Base-by-base conservation (phyloP, 2,888 invertebrate species). In the Herminia tarsipennalis region DNA sequence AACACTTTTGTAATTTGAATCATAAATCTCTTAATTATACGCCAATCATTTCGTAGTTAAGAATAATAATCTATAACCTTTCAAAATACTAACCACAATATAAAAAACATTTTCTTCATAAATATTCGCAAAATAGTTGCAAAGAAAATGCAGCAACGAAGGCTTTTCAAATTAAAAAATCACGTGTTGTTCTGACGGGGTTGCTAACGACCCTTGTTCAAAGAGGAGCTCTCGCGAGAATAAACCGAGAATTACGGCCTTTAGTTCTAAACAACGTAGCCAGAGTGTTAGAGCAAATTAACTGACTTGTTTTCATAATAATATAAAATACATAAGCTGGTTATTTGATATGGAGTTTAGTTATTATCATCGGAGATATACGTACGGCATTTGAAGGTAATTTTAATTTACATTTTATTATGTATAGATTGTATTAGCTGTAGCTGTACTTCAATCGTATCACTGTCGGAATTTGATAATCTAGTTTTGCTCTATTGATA, bases 121-220 rank as follows among this genome's bases (percentile, higher is more conserved):
- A 37, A 48, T 37, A 50, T 50, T 48, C 46, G 34, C 28, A 40
- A 32, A 18, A 25, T 47, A 32, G 24, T 12, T 20, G 36, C 34
- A 35, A 66, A 50, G 38, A 50, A 52, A 58, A 66, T 52, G 59
- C 57, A 50, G 50, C 37, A 45, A 46, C 36, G 35, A 55, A 56
- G 50, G 45, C 57, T 56, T 66, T 66, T 73, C 47, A 70, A 71
- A 73, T 74, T 66, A 70, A 72, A 74, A 70, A 67, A 73, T 60
- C 64, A 48, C 59, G 60, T 60, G 60, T 51, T 64, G 62, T 61
- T 62, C 68, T 58, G 57, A 61, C 73, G 57, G 57, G 52, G 43
- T 40, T 38, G 32, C 67, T 76, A 78, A 80, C 74, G 70, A 68
- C 74, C 55, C 78, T 79, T 53, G 46, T 55, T 47, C 36, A 17